phyloP scores from a whole-genome alignment of 2,888 invertebrate genomes.

The Druceiella hillmani region DNA sequence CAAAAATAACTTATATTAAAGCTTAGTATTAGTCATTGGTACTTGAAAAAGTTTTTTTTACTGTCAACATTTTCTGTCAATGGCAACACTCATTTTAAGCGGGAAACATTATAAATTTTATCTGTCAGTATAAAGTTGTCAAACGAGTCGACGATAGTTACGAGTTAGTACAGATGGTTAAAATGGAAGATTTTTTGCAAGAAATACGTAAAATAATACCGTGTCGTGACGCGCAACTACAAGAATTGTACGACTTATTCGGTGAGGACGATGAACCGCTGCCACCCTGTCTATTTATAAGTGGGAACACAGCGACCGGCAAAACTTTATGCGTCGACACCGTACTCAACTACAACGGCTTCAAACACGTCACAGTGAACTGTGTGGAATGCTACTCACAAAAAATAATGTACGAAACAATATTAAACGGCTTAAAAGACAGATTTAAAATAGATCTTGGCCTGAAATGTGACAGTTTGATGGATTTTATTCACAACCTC shows the following conservation, averaged over 20 bases:
- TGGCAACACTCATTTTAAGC: too few relatives aligned
- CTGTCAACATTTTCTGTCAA: too few relatives aligned
- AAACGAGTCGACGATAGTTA: too few relatives aligned
- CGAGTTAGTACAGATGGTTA: too few relatives aligned
- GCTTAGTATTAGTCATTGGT: too few relatives aligned
- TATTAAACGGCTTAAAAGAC: conserved; percentile 55
- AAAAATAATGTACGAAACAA: conserved; percentile 70
- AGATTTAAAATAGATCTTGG: conserved; percentile 35
- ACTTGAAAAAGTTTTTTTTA: too few relatives aligned
- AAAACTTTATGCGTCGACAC: conserved; percentile 67
- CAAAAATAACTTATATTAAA: too few relatives aligned
- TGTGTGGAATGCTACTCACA: conserved; percentile 77
- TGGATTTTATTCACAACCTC: conserved; percentile 57
- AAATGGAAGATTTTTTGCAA: conserved; percentile 48
- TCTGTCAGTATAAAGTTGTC: too few relatives aligned
- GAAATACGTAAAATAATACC: conserved; percentile 32
- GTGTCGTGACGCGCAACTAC: conserved; percentile 47
- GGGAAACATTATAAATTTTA: too few relatives aligned
- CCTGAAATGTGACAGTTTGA: conserved; percentile 60
- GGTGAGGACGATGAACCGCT: conserved; percentile 56
- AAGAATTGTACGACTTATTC: conserved; percentile 44
- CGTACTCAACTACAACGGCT: conserved; percentile 52
- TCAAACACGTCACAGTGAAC: conserved; percentile 63
- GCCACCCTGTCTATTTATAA: conserved; percentile 67
- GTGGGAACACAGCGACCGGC: conserved; percentile 80